Evolutionary conservation across 2,888 invertebrate genomes (phyloP).

Genomic region (Drosophila macrospina): DNA sequence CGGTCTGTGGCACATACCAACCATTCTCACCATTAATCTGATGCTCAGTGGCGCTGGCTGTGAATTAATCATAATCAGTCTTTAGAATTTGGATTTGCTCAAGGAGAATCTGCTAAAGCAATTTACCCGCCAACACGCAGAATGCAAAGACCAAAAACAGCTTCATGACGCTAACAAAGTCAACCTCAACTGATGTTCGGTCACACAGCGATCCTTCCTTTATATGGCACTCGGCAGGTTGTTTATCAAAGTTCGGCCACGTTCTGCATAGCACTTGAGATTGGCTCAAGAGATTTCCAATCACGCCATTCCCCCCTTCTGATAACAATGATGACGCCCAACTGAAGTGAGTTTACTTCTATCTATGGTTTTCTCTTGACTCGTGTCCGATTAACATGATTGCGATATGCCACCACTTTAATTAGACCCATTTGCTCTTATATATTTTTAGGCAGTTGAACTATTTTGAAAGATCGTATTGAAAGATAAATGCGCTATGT

Average conservation of each 20-base stretch:
- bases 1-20: conserved; percentile 71
- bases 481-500: conserved; percentile 8
- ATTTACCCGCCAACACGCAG: conserved; percentile 86
- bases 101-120: conserved; percentile 86
- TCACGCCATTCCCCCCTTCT: conserved; percentile 15
- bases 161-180: conserved; percentile 85
- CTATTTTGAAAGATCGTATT: background rate
- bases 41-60: conserved; percentile 58
- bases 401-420: conserved; percentile 20
- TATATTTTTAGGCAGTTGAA: conserved; percentile 6
- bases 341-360: background rate
- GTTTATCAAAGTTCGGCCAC: conserved; percentile 38
- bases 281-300: conserved; percentile 36
- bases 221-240: conserved; percentile 32
- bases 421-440: background rate
- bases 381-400: conserved; percentile 18
- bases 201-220: conserved; percentile 2
- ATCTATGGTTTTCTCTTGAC: conserved; percentile 18
- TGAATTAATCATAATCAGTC: conserved; percentile 20
- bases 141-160: conserved; percentile 87
- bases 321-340: conserved; percentile 31
- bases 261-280: conserved; percentile 48
- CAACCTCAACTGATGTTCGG: conserved; percentile 51
- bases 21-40: conserved; percentile 74
- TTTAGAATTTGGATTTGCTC: conserved; percentile 68